Conservation (phyloP, 2,113 vertebrate genomes). For the Oreotragus oreotragus region DNA sequence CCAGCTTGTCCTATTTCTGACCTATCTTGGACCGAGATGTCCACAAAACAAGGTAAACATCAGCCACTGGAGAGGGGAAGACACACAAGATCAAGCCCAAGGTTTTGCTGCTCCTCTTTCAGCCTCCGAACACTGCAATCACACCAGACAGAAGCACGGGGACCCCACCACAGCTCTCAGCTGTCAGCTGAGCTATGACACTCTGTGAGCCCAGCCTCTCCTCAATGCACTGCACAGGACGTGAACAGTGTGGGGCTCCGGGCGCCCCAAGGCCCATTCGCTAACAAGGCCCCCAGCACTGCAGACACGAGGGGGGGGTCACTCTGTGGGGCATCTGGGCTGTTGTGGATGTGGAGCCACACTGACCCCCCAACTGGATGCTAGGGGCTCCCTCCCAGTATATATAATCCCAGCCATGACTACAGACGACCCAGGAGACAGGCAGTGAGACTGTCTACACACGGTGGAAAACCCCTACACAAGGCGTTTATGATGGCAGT, state of each 20-base stretch:
- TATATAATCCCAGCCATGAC: not conserved
- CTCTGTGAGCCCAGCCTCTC: not conserved
- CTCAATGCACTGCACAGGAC: rapidly evolving
- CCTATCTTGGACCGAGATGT: not conserved
- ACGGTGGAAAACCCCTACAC: not conserved
- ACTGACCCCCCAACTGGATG: not conserved
- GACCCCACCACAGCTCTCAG: not conserved
- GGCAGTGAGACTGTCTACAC: not conserved
- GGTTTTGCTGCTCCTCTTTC: not conserved
- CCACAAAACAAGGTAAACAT: not conserved
- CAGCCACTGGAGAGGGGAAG: not conserved
- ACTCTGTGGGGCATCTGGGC: not conserved
- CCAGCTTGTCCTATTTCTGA: not conserved
- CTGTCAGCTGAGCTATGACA: not conserved
- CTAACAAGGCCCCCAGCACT: too few relatives aligned
- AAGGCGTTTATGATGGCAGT: not conserved
- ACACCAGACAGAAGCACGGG: rapidly evolving
- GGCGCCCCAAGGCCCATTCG: not conserved
- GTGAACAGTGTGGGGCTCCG: not conserved
- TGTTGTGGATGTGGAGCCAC: not conserved
- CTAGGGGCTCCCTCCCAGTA: not conserved
- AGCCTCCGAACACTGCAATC: not conserved
- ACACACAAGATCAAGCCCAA: not conserved
- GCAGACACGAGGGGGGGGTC: not conserved
- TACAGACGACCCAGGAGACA: not conserved